A percentile compares a stretch with the other conserved stretches of the same genome.
Conservation (phyloP, 2,888 invertebrate genomes). For the Noctua janthina region DNA sequence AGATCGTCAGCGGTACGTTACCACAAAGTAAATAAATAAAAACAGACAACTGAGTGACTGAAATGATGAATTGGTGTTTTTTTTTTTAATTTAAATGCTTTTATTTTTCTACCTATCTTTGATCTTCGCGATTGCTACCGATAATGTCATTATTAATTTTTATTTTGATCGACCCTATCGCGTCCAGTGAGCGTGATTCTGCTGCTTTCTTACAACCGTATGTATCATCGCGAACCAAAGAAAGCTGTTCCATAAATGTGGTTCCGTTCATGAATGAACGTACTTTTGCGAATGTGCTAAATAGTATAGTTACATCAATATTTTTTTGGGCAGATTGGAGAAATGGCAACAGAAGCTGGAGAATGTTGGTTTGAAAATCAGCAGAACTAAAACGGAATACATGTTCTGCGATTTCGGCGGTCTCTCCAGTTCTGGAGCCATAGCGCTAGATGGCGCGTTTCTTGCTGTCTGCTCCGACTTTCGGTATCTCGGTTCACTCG, state of each 20-base stretch:
- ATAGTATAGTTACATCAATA: neutral
- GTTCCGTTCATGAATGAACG: neutral
- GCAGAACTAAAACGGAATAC: too few species aligned
- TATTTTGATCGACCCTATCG: constrained; percentile 35
- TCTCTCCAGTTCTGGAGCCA: too few species aligned
- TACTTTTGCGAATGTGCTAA: neutral
- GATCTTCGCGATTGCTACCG: constrained; percentile 34
- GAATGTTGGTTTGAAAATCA: too few species aligned
- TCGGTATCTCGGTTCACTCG: too few species aligned
- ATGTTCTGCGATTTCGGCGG: too few species aligned
- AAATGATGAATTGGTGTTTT: constrained; percentile 12
- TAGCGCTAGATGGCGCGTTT: too few species aligned
- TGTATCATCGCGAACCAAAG: constrained; percentile 3
- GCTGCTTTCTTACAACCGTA: constrained; percentile 5
- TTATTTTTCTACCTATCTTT: constrained; percentile 9
- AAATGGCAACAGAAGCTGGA: too few species aligned
- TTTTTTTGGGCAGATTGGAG: too few species aligned
- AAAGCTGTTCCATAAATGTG: neutral
- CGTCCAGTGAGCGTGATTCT: constrained; percentile 23
- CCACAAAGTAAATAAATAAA: neutral
- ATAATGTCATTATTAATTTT: constrained; percentile 37
- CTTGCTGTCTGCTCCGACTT: too few species aligned
- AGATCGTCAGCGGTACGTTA: neutral
- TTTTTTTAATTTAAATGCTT: constrained; percentile 13
- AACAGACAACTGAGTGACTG: constrained; percentile 21